Evolutionary conservation across 1,140 invertebrate genomes (phyloP).

Genomic region (Brachionus asplanchnoidis): DNA sequence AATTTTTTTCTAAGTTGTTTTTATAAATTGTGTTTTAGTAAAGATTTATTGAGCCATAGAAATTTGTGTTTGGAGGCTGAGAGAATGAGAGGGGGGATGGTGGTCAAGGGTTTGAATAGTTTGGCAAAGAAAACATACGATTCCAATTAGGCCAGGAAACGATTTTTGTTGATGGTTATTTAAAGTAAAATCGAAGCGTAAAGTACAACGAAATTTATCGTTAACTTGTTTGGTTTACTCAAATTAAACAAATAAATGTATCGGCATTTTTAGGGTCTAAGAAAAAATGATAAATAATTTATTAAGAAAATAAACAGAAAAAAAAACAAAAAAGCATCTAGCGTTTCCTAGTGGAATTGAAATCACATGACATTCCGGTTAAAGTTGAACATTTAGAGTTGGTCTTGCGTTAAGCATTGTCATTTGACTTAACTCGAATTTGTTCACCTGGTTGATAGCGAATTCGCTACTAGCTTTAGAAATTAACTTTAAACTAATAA

Average conservation of each 20-base stretch:
- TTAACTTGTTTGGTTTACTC: not conserved
- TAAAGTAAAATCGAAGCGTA: not conserved
- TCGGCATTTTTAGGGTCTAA: not conserved
- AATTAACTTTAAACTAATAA: slow-evolving; percentile 19
- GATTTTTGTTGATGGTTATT: not conserved
- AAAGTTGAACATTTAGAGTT: not conserved
- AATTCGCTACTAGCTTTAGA: not conserved
- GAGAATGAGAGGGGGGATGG: too few species aligned
- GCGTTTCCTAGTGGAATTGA: slow-evolving; percentile 18
- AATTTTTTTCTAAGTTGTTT: too few species aligned
- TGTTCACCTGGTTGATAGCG: not conserved
- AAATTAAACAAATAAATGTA: not conserved
- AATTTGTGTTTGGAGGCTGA: too few species aligned
- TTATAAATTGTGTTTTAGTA: too few species aligned
- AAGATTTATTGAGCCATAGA: too few species aligned
- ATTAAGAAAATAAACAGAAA: not conserved
- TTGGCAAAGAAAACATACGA: not conserved
- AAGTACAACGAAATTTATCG: not conserved
- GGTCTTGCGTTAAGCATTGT: not conserved
- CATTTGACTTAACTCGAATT: not conserved
- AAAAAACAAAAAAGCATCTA: not conserved
- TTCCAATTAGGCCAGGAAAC: not conserved
- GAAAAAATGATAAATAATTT: not conserved
- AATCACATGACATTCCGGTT: not conserved
- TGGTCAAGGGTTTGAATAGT: not conserved